Conservation (phyloP, 2,797 vertebrate genomes). For the Manis crassicaudata region DNA sequence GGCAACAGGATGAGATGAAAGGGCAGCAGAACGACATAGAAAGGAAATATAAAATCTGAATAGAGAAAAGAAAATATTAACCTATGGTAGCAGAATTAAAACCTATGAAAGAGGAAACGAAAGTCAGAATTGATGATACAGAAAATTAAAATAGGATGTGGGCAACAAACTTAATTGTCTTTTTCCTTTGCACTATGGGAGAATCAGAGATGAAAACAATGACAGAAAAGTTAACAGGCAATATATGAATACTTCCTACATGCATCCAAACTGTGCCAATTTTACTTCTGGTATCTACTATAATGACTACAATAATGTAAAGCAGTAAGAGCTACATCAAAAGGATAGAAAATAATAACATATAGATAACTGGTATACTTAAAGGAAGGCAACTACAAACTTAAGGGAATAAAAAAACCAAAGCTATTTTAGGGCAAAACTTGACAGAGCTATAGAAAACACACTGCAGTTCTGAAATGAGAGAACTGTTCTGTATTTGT, state of each 20-base stretch:
- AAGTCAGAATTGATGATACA: not conserved
- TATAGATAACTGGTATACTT: not conserved
- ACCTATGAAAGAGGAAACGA: not conserved
- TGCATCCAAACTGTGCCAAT: not conserved
- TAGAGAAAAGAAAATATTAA: not conserved
- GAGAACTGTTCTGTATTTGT: not conserved
- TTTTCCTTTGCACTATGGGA: not conserved
- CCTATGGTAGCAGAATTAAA: not conserved
- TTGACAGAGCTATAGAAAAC: not conserved
- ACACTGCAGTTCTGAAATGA: not conserved
- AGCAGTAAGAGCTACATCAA: not conserved
- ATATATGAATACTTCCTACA: not conserved
- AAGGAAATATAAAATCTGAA: not conserved
- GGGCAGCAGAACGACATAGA: not conserved
- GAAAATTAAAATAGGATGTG: not conserved
- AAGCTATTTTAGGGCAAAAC: not conserved
- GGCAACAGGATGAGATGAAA: not conserved
- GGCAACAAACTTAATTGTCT: not conserved
- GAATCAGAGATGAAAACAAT: not conserved
- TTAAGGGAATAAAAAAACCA: not conserved
- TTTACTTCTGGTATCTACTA: not conserved
- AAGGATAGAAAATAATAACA: not conserved
- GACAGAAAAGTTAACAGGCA: conserved; percentile 7
- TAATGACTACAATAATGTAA: not conserved
- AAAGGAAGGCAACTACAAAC: not conserved